Evolutionary conservation across 2,888 invertebrate species (phyloP).

Genomic region (Amiota communis): DNA sequence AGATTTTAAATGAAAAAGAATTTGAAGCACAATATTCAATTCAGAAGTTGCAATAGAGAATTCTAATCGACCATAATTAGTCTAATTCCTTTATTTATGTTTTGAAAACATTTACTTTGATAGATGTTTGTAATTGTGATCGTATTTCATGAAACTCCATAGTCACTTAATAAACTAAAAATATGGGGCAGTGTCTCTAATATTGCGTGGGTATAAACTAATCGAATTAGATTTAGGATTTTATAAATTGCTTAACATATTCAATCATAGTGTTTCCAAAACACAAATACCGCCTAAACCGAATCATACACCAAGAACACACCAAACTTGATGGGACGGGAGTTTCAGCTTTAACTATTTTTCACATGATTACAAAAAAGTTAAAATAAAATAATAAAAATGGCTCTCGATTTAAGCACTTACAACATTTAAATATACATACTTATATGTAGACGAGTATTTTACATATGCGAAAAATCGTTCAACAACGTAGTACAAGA

Average conservation of each 20-base stretch:
- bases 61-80: too few relatives aligned
- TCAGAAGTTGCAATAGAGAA: too few relatives aligned
- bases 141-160: background rate
- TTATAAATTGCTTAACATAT: background rate
- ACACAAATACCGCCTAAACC: too few relatives aligned
- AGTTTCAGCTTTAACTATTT: conserved; percentile 41
- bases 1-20: too few relatives aligned
- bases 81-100: too few relatives aligned
- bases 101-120: too few relatives aligned
- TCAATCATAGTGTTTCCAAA: conserved; percentile 20
- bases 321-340: too few relatives aligned
- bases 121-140: too few relatives aligned
- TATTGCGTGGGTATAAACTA: conserved; percentile 15
- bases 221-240: conserved; percentile 18
- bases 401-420: conserved; percentile 23
- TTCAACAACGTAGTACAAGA: conserved; percentile 22
- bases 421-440: background rate
- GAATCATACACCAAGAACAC: too few relatives aligned
- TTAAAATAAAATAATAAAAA: conserved; percentile 39
- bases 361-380: conserved; percentile 58
- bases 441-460: conserved; percentile 3
- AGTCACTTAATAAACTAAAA: background rate
- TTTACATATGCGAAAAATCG: conserved; percentile 49
- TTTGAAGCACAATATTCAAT: too few relatives aligned
- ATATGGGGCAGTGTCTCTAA: too few relatives aligned